Evolutionary conservation across 2,888 invertebrate genomes (phyloP).

Genomic region (Steinernema hermaphroditum): DNA sequence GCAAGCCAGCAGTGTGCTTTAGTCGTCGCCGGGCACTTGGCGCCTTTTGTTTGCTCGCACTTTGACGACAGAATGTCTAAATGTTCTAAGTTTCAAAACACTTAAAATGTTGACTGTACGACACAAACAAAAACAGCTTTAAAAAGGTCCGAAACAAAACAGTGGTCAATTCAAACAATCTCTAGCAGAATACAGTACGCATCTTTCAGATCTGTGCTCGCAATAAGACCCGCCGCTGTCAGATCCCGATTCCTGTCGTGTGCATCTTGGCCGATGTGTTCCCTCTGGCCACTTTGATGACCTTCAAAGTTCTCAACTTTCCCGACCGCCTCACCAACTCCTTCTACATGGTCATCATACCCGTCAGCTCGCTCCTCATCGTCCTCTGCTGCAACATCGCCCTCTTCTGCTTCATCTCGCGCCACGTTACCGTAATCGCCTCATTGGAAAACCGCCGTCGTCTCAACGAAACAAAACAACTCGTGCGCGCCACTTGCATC

Average conservation of each 20-base stretch:
- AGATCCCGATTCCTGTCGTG: slow-evolving; percentile 3
- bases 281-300: not conserved
- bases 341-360: slow-evolving; percentile 28
- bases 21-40: not conserved
- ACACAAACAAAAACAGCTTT: too few relatives aligned
- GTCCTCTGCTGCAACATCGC: slow-evolving; percentile 30
- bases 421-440: slow-evolving; percentile 22
- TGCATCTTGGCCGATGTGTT: slow-evolving; percentile 11
- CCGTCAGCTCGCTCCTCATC: slow-evolving; percentile 8
- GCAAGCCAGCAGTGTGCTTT: not conserved
- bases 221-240: not conserved
- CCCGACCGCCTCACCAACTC: slow-evolving; percentile 23
- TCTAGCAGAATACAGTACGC: too few relatives aligned
- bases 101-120: too few relatives aligned
- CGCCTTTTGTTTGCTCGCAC: not conserved
- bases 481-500: slow-evolving; percentile 24
- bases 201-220: slow-evolving; percentile 22
- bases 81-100: too few relatives aligned
- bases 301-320: slow-evolving; percentile 2
- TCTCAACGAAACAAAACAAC: slow-evolving; percentile 26
- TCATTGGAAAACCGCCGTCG: slow-evolving; percentile 28
- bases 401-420: slow-evolving; percentile 26
- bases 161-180: too few relatives aligned
- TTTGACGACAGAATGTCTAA: not conserved
- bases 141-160: too few relatives aligned